A percentile compares a stretch with the other conserved stretches of the same genome.
Conservation (phyloP, 2,113 vertebrate species). For the Rhombomys opimus region DNA sequence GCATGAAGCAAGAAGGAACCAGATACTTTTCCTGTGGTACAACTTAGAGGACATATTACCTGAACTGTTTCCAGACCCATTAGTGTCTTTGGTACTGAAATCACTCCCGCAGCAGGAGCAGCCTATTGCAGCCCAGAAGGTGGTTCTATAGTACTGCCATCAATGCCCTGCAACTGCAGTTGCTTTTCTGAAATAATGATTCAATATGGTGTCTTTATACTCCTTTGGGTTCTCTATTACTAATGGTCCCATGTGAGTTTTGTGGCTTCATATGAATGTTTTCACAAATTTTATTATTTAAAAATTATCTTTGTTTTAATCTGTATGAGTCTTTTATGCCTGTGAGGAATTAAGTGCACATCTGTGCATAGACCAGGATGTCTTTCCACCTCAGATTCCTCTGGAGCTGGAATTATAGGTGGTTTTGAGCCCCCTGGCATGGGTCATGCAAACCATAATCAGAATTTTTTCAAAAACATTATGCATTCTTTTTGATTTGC, state of each 20-base stretch:
- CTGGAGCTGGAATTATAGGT: not conserved
- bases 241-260: not conserved
- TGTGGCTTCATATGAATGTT: not conserved
- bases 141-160: not conserved
- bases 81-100: not conserved
- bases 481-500: too few species aligned
- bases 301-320: not conserved
- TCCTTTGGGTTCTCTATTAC: too few species aligned
- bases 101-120: too few species aligned
- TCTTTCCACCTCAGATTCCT: not conserved
- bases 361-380: not conserved
- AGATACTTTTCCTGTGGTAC: not conserved
- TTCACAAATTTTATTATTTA: not conserved
- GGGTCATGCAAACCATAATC: too few species aligned
- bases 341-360: not conserved
- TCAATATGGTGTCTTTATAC: not conserved
- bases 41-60: not conserved
- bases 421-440: not conserved
- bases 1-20: not conserved
- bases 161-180: fast-evolving
- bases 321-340: not conserved
- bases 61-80: too few species aligned
- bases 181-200: not conserved
- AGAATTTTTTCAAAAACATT: too few species aligned
- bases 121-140: not conserved